These are phyloP conservation scores for Laspeyria flexula DNA, from an alignment of 2,888 invertebrate genomes.

Conservation along the genomic window DNA sequence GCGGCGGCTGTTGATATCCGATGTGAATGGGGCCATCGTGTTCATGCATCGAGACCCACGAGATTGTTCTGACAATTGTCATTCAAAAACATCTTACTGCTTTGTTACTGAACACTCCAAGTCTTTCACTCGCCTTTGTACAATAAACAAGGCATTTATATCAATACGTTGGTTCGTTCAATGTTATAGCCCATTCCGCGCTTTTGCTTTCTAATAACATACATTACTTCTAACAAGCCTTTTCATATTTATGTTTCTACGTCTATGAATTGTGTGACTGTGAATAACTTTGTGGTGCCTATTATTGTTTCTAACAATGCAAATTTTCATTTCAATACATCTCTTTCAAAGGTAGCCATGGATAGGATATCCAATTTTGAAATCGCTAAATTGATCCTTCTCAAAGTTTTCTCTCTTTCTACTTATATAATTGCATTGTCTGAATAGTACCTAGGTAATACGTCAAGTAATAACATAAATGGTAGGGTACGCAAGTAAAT, in stretches of 20 bases:
- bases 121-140: conserved; percentile 26
- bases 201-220: conserved; percentile 18
- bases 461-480: no score
- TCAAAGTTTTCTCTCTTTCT: no score
- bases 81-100: conserved; percentile 49
- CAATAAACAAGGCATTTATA: conserved; percentile 19
- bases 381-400: no score
- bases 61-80: conserved; percentile 55
- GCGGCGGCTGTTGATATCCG: conserved; percentile 62
- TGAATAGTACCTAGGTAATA: no score
- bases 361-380: no score
- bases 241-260: conserved; percentile 2
- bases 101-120: conserved; percentile 14
- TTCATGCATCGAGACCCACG: conserved; percentile 56
- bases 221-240: conserved; percentile 7
- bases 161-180: conserved; percentile 14
- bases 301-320: neutral
- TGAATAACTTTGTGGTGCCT: neutral
- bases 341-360: neutral
- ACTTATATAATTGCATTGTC: no score
- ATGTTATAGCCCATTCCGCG: conserved; percentile 5
- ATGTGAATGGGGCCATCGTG: conserved; percentile 67
- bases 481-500: no score
- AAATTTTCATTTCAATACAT: neutral
- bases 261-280: neutral